phyloP scores from a whole-genome alignment of 2,888 invertebrate species.

The Strigamia crassipes region DNA sequence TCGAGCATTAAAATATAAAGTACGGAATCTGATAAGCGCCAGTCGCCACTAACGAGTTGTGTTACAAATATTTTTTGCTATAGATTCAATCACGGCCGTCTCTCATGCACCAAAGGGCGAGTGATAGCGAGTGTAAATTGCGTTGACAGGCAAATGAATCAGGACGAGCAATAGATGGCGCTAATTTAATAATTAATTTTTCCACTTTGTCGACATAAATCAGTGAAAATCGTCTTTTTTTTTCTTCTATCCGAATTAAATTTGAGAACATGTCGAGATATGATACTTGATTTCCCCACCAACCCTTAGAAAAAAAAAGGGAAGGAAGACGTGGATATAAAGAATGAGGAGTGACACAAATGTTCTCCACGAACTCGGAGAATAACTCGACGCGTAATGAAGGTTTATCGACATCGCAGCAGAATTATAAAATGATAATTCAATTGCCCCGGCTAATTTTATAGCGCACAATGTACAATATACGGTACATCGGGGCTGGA shows the following conservation, averaged over 20 bases:
- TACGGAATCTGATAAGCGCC: neutral
- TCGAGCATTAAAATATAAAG: no score
- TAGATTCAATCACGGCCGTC: neutral
- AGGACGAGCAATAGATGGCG: slow-evolving; percentile 32
- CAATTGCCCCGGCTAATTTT: neutral
- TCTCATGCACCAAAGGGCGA: slow-evolving; percentile 30
- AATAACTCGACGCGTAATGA: slow-evolving; percentile 25
- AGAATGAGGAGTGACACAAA: slow-evolving; percentile 37
- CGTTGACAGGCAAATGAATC: slow-evolving; percentile 40
- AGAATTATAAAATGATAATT: slow-evolving; percentile 32
- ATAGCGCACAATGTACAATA: no score
- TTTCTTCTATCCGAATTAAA: neutral
- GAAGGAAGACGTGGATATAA: slow-evolving; percentile 1
- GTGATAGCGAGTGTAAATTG: slow-evolving; percentile 32
- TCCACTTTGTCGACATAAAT: slow-evolving; percentile 42
- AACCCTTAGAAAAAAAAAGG: neutral
- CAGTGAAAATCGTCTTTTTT: slow-evolving; percentile 17
- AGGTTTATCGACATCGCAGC: neutral
- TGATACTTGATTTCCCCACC: neutral
- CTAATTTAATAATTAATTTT: slow-evolving; percentile 42
- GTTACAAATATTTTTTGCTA: slow-evolving; percentile 1
- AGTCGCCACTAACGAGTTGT: neutral
- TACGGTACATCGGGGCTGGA: no score
- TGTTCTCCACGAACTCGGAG: neutral
- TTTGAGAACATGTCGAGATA: slow-evolving; percentile 18